Conservation (phyloP, 2,797 vertebrate genomes). For the Crocodylus rhombifer region DNA sequence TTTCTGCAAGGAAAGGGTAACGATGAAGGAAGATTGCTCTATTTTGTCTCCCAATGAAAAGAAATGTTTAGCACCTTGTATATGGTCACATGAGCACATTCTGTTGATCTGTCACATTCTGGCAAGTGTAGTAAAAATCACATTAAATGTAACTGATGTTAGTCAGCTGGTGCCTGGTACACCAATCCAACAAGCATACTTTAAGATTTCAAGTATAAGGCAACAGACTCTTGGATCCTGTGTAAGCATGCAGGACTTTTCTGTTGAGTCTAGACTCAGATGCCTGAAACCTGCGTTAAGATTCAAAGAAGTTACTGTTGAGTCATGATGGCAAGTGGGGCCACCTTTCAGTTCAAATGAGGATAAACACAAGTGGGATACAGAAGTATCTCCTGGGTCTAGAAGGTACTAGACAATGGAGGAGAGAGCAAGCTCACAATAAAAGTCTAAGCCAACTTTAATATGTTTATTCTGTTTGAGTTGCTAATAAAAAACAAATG, state of each 20-base stretch:
- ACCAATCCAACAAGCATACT: neutral
- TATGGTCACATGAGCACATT: neutral
- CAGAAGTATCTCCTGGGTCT: no score
- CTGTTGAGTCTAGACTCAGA: neutral
- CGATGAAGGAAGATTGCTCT: neutral
- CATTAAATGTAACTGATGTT: conserved; percentile 33
- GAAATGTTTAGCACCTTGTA: conserved; percentile 6
- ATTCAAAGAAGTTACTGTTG: neutral
- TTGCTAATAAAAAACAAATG: neutral
- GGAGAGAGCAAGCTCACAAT: accelerated
- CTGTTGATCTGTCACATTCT: neutral
- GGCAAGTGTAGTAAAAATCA: neutral
- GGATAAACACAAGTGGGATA: neutral
- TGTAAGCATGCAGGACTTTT: neutral
- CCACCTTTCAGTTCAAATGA: neutral
- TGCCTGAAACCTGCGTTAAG: accelerated
- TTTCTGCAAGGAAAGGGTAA: conserved; percentile 4
- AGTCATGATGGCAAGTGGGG: neutral
- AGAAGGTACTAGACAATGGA: neutral
- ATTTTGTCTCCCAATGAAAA: neutral
- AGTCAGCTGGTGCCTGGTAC: conserved; percentile 1
- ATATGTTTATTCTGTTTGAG: neutral
- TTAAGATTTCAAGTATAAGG: neutral
- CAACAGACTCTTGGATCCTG: neutral
- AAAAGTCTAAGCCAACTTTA: neutral